Evolutionary conservation across 2,113 vertebrate species (phyloP).

Genomic region (Oreochromis aureus): DNA sequence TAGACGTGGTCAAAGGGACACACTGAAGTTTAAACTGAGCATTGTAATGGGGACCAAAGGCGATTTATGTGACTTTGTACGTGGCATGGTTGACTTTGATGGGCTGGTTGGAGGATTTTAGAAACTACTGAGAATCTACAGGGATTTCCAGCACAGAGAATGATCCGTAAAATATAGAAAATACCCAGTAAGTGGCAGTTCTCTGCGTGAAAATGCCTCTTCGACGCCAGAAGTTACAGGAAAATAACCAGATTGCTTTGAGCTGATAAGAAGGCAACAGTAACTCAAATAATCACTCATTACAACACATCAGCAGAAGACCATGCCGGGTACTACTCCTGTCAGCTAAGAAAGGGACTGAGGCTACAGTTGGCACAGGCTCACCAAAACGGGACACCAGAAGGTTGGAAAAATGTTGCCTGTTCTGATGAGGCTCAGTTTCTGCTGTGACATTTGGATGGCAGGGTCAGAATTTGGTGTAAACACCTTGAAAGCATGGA

Average conservation of each 20-base stretch:
- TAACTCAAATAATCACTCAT: neutral
- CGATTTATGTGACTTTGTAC: neutral
- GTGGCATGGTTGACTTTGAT: neutral
- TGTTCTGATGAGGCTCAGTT: neutral
- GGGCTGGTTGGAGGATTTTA: neutral
- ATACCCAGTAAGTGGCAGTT: neutral
- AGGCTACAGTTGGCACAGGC: neutral
- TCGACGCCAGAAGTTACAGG: neutral
- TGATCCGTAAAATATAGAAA: neutral
- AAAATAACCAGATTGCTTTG: neutral
- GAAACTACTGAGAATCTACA: neutral
- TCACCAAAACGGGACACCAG: neutral
- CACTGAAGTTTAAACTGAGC: fast-evolving
- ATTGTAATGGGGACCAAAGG: fast-evolving
- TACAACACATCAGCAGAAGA: neutral
- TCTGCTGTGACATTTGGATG: neutral
- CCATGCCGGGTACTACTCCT: fast-evolving
- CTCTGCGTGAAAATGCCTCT: neutral
- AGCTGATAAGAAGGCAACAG: neutral
- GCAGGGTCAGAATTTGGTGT: neutral
- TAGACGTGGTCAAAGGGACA: neutral
- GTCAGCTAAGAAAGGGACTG: neutral
- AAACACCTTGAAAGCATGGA: neutral
- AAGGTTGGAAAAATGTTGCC: neutral
- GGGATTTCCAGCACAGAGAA: neutral